Conservation (phyloP, 2,113 vertebrate genomes). For the Cryptotis parvus region DNA sequence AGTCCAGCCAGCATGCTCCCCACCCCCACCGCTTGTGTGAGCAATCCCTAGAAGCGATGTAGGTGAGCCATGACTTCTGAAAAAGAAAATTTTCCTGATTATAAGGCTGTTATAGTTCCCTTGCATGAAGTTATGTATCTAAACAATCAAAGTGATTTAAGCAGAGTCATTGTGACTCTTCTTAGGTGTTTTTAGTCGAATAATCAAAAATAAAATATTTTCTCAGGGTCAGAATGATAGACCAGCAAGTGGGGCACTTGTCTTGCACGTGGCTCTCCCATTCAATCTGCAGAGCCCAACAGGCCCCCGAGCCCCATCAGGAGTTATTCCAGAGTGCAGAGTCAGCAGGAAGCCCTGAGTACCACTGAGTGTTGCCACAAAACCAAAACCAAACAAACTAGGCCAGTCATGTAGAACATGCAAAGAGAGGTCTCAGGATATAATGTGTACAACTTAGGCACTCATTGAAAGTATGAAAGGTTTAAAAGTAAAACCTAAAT, state of each 20-base stretch:
- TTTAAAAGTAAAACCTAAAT: background rate
- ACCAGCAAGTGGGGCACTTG: too few relatives aligned
- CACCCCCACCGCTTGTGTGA: too few relatives aligned
- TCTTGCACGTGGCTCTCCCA: too few relatives aligned
- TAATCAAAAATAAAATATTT: background rate
- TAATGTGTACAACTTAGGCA: rapidly evolving
- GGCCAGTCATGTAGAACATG: background rate
- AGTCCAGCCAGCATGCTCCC: too few relatives aligned
- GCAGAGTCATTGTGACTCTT: background rate
- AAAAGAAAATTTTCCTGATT: conserved; percentile 1
- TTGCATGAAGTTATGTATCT: background rate
- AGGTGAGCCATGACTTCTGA: background rate
- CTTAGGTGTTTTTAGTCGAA: background rate
- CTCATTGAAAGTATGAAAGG: background rate
- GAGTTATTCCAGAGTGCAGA: too few relatives aligned
- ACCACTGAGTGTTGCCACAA: too few relatives aligned
- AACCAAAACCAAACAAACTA: too few relatives aligned
- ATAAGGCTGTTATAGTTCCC: background rate
- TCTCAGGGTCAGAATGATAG: background rate
- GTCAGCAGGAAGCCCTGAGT: too few relatives aligned
- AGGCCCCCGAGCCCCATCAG: too few relatives aligned
- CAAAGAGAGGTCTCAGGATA: background rate
- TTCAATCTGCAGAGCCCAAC: too few relatives aligned
- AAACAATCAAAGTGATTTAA: conserved; percentile 23
- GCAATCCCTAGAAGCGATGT: too few relatives aligned